Percentiles rank a stretch among this genome's conserved stretches.
Conservation (phyloP, 2,888 invertebrate species). For the Sclerodermus sp. region DNA sequence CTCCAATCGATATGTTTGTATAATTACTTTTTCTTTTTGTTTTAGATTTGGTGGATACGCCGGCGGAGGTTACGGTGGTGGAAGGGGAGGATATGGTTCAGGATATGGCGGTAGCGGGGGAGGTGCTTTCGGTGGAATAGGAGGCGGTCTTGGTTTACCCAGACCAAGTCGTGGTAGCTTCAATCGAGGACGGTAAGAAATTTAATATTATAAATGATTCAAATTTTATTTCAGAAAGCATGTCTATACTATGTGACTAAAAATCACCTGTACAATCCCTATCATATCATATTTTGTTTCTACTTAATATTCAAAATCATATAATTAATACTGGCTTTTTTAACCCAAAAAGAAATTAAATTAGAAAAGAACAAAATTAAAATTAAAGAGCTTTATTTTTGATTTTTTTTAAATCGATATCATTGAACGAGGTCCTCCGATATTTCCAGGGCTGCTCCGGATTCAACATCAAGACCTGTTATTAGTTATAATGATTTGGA, state of each 20-base stretch:
- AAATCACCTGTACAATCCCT: too few species aligned
- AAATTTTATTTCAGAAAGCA: too few species aligned
- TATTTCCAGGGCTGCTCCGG: slow-evolving; percentile 52
- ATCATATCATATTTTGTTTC: too few species aligned
- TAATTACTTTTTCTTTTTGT: not conserved
- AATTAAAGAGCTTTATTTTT: not conserved
- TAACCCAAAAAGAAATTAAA: too few species aligned
- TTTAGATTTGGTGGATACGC: slow-evolving; percentile 48
- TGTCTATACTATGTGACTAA: too few species aligned
- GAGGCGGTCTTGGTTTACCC: slow-evolving; percentile 54
- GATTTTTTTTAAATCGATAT: not conserved
- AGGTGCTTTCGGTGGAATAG: slow-evolving; percentile 47
- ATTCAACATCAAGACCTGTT: slow-evolving; percentile 67
- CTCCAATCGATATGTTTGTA: not conserved
- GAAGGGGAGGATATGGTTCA: slow-evolving; percentile 35
- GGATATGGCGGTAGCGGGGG: slow-evolving; percentile 44
- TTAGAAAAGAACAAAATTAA: not conserved
- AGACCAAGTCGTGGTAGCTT: slow-evolving; percentile 60
- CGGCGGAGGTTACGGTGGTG: slow-evolving; percentile 42
- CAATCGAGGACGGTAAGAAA: slow-evolving; percentile 56
- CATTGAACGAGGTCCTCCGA: slow-evolving; percentile 26
- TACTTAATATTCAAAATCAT: too few species aligned
- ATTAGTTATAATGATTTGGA: slow-evolving; percentile 90
- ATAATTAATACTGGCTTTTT: too few species aligned
- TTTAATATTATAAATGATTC: too few species aligned